These are phyloP conservation scores for Murina feae DNA, from an alignment of 2,113 vertebrate species.

Conservation along the genomic window DNA sequence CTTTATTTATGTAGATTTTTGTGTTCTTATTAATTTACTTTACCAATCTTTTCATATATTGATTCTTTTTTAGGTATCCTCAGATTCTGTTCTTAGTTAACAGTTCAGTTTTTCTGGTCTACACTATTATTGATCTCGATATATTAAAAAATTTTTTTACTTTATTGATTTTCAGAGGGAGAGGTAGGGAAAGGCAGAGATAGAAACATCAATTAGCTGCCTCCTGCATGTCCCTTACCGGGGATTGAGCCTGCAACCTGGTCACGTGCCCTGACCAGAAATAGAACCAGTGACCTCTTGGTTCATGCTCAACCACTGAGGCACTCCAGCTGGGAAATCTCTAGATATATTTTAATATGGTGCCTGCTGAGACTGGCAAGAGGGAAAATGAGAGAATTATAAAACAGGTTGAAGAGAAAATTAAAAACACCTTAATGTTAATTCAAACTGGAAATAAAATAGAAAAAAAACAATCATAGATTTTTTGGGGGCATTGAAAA, in stretches of 20 bases:
- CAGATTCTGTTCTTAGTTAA: background rate
- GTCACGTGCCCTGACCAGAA: no score
- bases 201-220: no score
- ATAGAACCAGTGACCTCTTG: no score
- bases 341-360: background rate
- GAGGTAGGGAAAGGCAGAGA: no score
- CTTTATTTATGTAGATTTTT: background rate
- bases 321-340: background rate
- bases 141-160: background rate
- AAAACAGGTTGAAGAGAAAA: background rate
- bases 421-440: background rate
- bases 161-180: no score
- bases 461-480: background rate
- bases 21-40: conserved; percentile 8
- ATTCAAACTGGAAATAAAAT: background rate
- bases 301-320: no score
- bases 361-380: background rate
- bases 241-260: no score
- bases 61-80: background rate
- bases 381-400: background rate
- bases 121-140: background rate
- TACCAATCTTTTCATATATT: background rate
- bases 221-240: no score
- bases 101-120: background rate
- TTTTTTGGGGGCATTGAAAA: conserved; percentile 6